Base-by-base conservation (phyloP, 1,140 invertebrate genomes). In the Tribolium madens region DNA sequence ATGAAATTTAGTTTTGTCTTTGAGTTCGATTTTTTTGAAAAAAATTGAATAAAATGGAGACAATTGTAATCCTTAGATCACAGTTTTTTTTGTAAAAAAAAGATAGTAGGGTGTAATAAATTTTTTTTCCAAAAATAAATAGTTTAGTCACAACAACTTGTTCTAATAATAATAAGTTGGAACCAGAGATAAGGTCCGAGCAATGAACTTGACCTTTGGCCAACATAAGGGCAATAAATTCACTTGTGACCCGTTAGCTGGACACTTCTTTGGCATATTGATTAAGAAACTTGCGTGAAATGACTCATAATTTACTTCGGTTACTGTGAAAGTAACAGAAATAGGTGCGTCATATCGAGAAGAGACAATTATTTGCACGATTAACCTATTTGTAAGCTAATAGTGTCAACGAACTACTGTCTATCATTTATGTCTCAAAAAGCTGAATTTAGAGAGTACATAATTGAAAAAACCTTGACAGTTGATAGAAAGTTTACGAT, bases 171-270 rank as follows among this genome's bases (percentile, higher is more conserved):
- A 42, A 42, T 31, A 47, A 47, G 9, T 47, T n/a, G n/a, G n/a
- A 50, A 0, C 2, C 13, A 12, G 13, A 14, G 15, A 50, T 50
- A 50, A 50, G 15, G 48, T 50, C 13, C 52, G 52, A 57, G 1
- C 52, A 57, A 21, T 57, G 17, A 57, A 57, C 52, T 57, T 57
- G 52, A 57, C 52, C 52, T 18, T 21, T 9, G 9, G 36, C n/a
- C 36, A 42, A 42, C 52, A 57, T 17, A 57, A 57, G 17, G 17
- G 15, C 17, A 57, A 57, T 57, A 57, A 57, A 57, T 57, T 57
- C 52, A 57, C 52, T 57, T 57, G 10, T 17, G 17, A 18, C 52
- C 52, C 52, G 52, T 57, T 57, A 57, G 10, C 5, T 21, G n/a
- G 21, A 42, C n/a, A 57, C 52, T 18, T 21, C 52, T 57, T 18